These are phyloP conservation scores for Palythoa grandis DNA, from an alignment of 92 coral and sea anemone genomes.

Conservation along the genomic window DNA sequence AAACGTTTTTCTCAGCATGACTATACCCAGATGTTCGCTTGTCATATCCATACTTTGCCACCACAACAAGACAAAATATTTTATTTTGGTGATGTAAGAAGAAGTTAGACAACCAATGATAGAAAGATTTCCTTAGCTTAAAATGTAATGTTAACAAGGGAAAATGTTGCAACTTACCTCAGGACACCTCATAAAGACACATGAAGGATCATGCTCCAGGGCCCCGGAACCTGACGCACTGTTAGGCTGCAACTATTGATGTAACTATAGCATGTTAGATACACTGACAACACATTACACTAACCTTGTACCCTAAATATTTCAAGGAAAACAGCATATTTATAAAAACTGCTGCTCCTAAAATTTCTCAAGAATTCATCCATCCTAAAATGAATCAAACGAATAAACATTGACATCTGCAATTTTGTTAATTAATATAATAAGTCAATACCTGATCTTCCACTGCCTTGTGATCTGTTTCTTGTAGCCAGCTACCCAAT, in stretches of 20 bases:
- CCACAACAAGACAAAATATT: no score
- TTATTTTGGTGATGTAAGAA: no score
- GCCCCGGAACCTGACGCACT: conserved; percentile 99
- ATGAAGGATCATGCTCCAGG: conserved; percentile 93
- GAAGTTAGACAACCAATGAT: no score
- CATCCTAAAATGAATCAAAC: no score
- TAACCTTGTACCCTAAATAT: background rate
- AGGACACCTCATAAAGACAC: conserved; percentile 84
- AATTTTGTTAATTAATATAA: background rate
- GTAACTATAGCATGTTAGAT: background rate
- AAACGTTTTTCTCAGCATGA: no score
- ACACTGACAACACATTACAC: background rate
- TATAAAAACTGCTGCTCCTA: no score
- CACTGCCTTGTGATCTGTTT: conserved; percentile 96
- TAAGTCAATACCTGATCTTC: conserved; percentile 87
- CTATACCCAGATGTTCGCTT: no score
- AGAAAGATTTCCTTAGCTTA: background rate
- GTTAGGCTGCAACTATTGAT: conserved; percentile 90
- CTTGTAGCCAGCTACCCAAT: conserved; percentile 96
- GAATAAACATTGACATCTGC: background rate
- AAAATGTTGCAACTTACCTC: conserved; percentile 52
- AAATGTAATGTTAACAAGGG: background rate
- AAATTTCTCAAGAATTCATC: no score
- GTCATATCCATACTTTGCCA: no score
- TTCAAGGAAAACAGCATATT: background rate